Percentiles rank a stretch among this genome's conserved stretches.
phyloP scores from a whole-genome alignment of 1,140 invertebrate species.

The Paramacrobiotus metropolitanus region DNA sequence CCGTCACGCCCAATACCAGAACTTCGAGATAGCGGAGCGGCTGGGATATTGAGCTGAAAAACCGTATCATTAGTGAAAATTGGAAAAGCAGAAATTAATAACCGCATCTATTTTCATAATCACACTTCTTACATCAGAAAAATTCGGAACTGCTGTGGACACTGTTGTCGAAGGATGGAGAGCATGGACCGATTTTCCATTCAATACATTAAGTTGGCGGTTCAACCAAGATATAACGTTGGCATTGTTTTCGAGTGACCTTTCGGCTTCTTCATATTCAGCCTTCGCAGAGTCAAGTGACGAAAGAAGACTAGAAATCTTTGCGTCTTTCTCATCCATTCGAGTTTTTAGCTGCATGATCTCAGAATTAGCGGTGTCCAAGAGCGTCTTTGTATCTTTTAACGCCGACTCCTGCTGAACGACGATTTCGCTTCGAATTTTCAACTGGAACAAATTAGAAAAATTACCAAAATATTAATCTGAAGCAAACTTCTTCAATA shows the following conservation, averaged over 20 bases:
- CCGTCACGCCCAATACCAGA: too few relatives aligned
- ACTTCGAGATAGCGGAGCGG: too few relatives aligned
- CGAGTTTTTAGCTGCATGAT: not conserved
- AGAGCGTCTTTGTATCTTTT: not conserved
- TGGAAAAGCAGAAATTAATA: too few relatives aligned
- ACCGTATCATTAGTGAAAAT: too few relatives aligned
- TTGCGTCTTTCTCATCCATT: not conserved
- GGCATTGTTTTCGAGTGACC: not conserved
- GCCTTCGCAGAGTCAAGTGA: not conserved
- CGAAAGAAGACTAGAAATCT: not conserved
- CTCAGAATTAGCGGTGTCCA: not conserved
- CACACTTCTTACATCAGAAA: not conserved
- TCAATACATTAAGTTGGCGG: slow-evolving; percentile 1
- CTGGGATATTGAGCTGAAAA: too few relatives aligned
- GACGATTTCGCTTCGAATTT: not conserved
- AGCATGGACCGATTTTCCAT: not conserved
- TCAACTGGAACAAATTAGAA: not conserved
- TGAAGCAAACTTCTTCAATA: not conserved
- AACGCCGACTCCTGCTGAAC: not conserved
- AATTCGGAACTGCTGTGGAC: not conserved
- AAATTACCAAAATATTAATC: not conserved
- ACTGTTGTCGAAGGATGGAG: not conserved
- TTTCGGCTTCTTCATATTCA: not conserved
- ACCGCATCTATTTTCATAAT: too few relatives aligned
- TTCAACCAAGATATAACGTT: slow-evolving; percentile 1